Evolutionary conservation across 2,113 vertebrate genomes (phyloP).

Genomic region (Hylia prasina): DNA sequence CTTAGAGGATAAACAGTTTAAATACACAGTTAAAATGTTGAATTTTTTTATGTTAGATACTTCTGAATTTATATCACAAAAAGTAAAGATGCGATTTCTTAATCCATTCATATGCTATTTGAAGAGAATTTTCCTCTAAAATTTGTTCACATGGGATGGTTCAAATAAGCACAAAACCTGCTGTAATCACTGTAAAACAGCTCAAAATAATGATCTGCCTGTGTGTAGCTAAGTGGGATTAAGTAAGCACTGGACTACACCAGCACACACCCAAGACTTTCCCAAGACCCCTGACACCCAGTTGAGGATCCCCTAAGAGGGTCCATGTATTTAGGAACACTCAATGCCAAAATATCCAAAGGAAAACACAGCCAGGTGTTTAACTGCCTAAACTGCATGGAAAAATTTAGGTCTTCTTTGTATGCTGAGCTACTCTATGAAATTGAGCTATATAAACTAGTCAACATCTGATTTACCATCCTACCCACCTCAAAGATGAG

Average conservation of each 20-base stretch:
- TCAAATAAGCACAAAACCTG: neutral
- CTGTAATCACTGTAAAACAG: neutral
- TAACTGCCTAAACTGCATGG: neutral
- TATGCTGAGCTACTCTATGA: neutral
- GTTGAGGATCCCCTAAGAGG: neutral
- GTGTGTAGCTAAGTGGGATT: neutral
- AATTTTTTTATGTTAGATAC: neutral
- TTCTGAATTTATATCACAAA: neutral
- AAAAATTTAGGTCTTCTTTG: neutral
- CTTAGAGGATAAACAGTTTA: neutral
- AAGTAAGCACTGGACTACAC: neutral
- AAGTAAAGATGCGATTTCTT: neutral
- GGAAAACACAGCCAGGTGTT: neutral
- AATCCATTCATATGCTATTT: neutral
- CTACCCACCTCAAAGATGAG: neutral
- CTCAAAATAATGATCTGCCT: neutral
- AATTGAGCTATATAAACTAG: neutral
- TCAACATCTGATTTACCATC: neutral
- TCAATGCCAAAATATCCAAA: accelerated
- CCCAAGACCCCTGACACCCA: neutral
- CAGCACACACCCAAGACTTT: neutral
- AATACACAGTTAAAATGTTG: neutral
- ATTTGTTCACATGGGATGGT: neutral
- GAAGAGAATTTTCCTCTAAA: neutral
- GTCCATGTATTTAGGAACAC: neutral